Evolutionary conservation across 2,888 invertebrate species (phyloP).

Genomic region (Polylopha cassiicola): DNA sequence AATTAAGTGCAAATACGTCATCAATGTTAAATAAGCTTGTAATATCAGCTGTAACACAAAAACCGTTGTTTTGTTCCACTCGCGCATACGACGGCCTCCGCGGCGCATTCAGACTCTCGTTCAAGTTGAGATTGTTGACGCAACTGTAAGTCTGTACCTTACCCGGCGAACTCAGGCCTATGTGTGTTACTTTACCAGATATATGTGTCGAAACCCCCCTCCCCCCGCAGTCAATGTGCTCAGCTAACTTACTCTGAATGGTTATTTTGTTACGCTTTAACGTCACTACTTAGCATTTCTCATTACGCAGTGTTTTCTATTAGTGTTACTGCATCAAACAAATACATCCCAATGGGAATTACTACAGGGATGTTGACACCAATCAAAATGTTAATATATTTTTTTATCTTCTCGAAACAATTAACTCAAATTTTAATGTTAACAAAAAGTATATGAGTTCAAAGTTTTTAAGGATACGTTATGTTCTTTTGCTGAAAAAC

Average conservation of each 20-base stretch:
- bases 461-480: no score
- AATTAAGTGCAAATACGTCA: no score
- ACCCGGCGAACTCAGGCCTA: constrained; percentile 57
- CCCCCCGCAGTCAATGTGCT: constrained; percentile 56
- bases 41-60: constrained; percentile 43
- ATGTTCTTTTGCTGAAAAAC: no score
- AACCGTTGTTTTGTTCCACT: constrained; percentile 70
- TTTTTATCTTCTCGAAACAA: no score
- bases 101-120: constrained; percentile 67
- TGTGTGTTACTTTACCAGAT: constrained; percentile 67
- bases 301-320: constrained; percentile 40
- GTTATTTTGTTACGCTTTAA: constrained; percentile 30
- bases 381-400: no score
- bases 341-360: neutral
- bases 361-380: no score
- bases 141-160: constrained; percentile 76
- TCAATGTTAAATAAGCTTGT: neutral
- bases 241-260: constrained; percentile 59
- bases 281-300: constrained; percentile 28
- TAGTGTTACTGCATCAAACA: constrained; percentile 31
- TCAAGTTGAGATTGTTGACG: constrained; percentile 73
- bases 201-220: constrained; percentile 55
- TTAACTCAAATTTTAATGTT: no score
- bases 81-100: constrained; percentile 61
- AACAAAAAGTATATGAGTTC: no score